phyloP scores from a whole-genome alignment of 1,140 invertebrate genomes.

The Diabrotica virgifera region DNA sequence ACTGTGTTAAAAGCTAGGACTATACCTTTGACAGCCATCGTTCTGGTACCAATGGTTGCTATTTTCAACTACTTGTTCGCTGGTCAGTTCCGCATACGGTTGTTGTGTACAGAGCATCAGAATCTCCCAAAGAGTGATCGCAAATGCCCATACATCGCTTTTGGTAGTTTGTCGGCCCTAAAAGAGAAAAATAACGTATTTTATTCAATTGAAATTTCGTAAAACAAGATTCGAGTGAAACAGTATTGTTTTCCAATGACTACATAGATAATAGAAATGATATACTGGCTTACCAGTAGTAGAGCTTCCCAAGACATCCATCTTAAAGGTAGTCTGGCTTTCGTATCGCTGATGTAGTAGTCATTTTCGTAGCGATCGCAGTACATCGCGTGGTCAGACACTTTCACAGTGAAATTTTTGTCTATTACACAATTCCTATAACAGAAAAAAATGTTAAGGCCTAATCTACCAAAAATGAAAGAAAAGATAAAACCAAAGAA shows the following conservation, averaged over 20 bases:
- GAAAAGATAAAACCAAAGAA: no score
- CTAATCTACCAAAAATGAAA: no score
- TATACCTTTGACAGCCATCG: slow-evolving; percentile 53
- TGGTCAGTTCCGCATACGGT: slow-evolving; percentile 70
- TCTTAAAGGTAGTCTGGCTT: slow-evolving; percentile 71
- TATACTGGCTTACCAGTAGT: slow-evolving; percentile 66
- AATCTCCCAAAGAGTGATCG: slow-evolving; percentile 77
- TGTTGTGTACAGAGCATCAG: slow-evolving; percentile 67
- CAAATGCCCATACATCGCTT: slow-evolving; percentile 78
- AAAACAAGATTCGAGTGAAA: not conserved
- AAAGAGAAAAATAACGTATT: slow-evolving; percentile 16
- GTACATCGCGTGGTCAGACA: slow-evolving; percentile 87
- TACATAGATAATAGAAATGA: not conserved
- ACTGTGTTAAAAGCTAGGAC: no score
- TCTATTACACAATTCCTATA: slow-evolving; percentile 82
- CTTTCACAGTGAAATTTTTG: slow-evolving; percentile 73
- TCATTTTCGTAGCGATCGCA: slow-evolving; percentile 77
- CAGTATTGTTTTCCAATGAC: no score
- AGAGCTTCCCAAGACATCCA: slow-evolving; percentile 86
- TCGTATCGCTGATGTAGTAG: slow-evolving; percentile 80
- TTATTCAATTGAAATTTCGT: no score
- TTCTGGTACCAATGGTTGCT: slow-evolving; percentile 63
- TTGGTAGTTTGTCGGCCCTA: slow-evolving; percentile 70
- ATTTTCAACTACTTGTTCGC: slow-evolving; percentile 75
- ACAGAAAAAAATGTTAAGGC: not conserved